Conservation (phyloP, 2,797 vertebrate genomes). For the Hydrocynus forskahlii region DNA sequence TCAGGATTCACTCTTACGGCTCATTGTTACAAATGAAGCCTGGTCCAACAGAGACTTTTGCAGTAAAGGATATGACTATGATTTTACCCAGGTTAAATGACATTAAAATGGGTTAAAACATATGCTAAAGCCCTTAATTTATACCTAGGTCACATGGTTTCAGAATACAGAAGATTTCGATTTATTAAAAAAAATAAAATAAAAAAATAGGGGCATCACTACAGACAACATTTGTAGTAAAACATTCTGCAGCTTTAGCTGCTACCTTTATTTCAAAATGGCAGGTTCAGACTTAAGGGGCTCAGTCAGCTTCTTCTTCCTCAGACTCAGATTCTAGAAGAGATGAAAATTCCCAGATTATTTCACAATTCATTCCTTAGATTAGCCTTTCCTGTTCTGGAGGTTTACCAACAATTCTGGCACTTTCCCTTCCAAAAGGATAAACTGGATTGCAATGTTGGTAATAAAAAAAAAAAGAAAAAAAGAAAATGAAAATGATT, state of each 20-base stretch:
- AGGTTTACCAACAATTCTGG: too few species aligned
- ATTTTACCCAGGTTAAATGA: conserved; percentile 66
- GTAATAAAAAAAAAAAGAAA: too few species aligned
- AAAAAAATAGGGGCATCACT: conserved; percentile 68
- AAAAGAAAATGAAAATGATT: too few species aligned
- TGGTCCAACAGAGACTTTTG: not conserved
- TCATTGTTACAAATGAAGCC: not conserved
- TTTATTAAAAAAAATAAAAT: too few species aligned
- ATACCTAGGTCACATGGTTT: conserved; percentile 80
- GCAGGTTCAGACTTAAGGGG: conserved; percentile 65
- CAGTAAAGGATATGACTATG: not conserved
- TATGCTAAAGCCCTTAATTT: conserved; percentile 83
- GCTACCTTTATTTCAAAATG: conserved; percentile 48
- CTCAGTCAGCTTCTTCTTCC: conserved; percentile 92
- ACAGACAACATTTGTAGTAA: conserved; percentile 80
- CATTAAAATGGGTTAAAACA: conserved; percentile 61
- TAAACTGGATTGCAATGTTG: too few species aligned
- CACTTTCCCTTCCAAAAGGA: too few species aligned
- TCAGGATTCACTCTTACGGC: not conserved
- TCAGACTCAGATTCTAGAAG: conserved; percentile 93
- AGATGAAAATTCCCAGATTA: conserved; percentile 5
- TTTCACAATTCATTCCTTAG: too few species aligned
- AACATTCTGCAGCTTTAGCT: conserved; percentile 86
- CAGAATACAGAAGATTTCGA: conserved; percentile 84
- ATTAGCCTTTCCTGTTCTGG: too few species aligned